Percentiles rank a stretch among this genome's conserved stretches.
phyloP scores from a whole-genome alignment of 2,113 vertebrate genomes.

The Oncorhynchus keta region DNA sequence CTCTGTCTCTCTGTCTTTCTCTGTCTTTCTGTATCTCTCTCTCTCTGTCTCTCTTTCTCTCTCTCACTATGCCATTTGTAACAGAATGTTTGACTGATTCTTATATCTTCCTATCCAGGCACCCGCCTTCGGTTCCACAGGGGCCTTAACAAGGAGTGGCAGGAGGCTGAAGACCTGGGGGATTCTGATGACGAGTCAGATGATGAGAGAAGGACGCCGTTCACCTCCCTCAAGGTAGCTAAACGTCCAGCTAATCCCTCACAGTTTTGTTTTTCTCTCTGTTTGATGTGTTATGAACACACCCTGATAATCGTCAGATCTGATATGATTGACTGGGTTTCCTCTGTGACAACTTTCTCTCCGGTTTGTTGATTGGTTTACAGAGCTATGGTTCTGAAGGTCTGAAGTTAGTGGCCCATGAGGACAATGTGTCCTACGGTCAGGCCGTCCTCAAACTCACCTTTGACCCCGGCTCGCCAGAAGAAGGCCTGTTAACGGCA shows the following conservation, averaged over 20 bases:
- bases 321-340: not conserved
- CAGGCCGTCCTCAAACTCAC: constrained; percentile 94
- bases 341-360: constrained; percentile 20
- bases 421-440: constrained; percentile 91
- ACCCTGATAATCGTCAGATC: not conserved
- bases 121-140: constrained; percentile 94
- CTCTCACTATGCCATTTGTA: too few relatives aligned
- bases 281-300: not conserved
- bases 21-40: too few relatives aligned
- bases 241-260: not conserved
- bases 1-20: too few relatives aligned
- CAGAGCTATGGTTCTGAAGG: constrained; percentile 91
- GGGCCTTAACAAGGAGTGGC: constrained; percentile 89
- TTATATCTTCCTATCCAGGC: constrained; percentile 69
- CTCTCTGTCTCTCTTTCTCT: too few relatives aligned
- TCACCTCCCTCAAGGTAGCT: constrained; percentile 80
- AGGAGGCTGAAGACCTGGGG: constrained; percentile 89
- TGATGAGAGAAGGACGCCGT: constrained; percentile 78
- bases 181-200: constrained; percentile 81
- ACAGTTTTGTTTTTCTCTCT: too few relatives aligned
- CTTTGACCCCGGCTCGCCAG: constrained; percentile 93
- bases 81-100: not conserved
- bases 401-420: constrained; percentile 89
- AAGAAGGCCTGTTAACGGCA: constrained; percentile 86
- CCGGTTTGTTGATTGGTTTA: constrained; percentile 28